Evolutionary conservation across 2,113 vertebrate species (phyloP).

Genomic region (Aptenodytes patagonicus): DNA sequence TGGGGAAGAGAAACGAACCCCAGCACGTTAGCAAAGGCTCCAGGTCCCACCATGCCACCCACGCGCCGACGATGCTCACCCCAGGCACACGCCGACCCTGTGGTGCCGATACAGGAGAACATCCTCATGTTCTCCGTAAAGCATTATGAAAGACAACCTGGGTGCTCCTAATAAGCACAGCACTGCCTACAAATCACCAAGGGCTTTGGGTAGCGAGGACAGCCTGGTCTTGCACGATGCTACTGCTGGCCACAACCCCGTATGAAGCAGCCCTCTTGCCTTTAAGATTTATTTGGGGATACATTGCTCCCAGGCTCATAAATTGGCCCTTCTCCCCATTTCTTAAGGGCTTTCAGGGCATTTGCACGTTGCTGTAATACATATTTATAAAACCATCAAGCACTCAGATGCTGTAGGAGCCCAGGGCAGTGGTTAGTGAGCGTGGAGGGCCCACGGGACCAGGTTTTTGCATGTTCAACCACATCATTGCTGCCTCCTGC

Average conservation of each 20-base stretch:
- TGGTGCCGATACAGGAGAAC: accelerated
- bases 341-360: background rate
- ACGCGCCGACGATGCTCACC: accelerated
- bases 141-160: accelerated
- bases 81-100: accelerated
- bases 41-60: no score
- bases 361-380: accelerated
- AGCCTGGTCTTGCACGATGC: accelerated
- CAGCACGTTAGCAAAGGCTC: background rate
- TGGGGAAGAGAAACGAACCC: background rate
- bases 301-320: accelerated
- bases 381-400: background rate
- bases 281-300: background rate
- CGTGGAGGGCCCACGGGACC: accelerated
- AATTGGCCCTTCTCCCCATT: background rate
- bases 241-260: background rate
- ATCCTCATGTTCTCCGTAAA: background rate
- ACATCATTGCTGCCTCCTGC: background rate
- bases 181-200: background rate
- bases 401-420: background rate
- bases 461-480: background rate
- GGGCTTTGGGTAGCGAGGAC: background rate
- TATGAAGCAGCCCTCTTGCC: background rate
- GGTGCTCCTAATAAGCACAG: background rate
- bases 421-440: background rate